phyloP scores from a whole-genome alignment of 2,888 invertebrate genomes.

The Neelides folsomi region DNA sequence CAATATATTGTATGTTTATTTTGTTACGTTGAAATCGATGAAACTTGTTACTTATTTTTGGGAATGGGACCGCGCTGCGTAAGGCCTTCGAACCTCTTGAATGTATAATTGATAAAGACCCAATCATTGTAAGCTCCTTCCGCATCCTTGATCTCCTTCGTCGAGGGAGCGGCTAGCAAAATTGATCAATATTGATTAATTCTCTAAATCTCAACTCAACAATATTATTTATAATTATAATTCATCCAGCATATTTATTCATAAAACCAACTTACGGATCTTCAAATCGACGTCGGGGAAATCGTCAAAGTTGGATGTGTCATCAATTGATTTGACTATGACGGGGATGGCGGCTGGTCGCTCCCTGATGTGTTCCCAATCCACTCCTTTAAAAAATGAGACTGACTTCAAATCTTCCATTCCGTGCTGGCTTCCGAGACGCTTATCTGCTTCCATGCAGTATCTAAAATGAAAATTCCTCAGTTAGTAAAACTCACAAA shows the following conservation, averaged over 20 bases:
- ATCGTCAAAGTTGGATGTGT: conserved; percentile 99
- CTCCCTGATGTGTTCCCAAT: conserved; percentile 98
- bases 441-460: conserved; percentile 90
- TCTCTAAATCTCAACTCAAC: neutral
- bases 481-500: conserved; percentile 1
- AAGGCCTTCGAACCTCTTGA: conserved; percentile 90
- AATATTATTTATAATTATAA: neutral
- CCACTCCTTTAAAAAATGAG: conserved; percentile 87
- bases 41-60: conserved; percentile 17
- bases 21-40: neutral
- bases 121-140: conserved; percentile 92
- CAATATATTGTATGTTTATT: neutral
- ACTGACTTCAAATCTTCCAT: conserved; percentile 83
- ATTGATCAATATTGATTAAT: conserved; percentile 23
- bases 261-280: conserved; percentile 88
- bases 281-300: conserved; percentile 98
- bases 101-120: conserved; percentile 99
- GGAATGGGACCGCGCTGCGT: conserved; percentile 31
- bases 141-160: conserved; percentile 61
- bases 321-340: conserved; percentile 95
- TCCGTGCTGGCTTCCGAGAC: conserved; percentile 77
- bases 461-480: conserved; percentile 53
- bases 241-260: too few relatives aligned
- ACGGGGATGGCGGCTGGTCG: conserved; percentile 96
- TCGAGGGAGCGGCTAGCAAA: conserved; percentile 63